Percentiles rank a stretch among this genome's conserved stretches.
These are phyloP conservation scores for Megaceryle maxima DNA, from an alignment of 2,113 vertebrate species.

Conservation along the genomic window DNA sequence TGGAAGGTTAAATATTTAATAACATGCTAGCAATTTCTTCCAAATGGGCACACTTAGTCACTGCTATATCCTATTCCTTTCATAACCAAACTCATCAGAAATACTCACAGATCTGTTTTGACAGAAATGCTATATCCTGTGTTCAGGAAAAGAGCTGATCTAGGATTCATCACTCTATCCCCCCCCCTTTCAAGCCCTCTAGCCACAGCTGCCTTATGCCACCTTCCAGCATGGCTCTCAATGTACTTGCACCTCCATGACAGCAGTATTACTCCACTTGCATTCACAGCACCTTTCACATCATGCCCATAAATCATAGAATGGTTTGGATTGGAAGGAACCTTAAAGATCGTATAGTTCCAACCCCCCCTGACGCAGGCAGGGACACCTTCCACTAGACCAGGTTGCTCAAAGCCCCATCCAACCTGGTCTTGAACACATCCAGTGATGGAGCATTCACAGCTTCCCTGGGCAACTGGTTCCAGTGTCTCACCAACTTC, in stretches of 20 bases:
- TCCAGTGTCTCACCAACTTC: too few relatives aligned
- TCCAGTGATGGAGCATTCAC: too few relatives aligned
- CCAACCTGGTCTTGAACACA: too few relatives aligned
- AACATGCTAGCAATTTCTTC: background rate
- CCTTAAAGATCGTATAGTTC: too few relatives aligned
- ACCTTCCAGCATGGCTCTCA: background rate
- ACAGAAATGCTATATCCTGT: background rate
- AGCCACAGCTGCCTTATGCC: background rate
- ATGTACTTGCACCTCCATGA: accelerated
- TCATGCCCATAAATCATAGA: background rate
- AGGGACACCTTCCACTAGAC: too few relatives aligned
- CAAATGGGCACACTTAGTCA: background rate
- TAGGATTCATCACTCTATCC: background rate
- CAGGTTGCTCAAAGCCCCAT: too few relatives aligned
- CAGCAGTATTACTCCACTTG: background rate
- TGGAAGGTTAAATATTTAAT: conserved; percentile 32
- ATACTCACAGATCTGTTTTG: background rate
- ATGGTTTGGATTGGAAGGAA: too few relatives aligned
- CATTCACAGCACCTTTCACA: background rate
- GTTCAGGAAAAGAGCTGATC: background rate
- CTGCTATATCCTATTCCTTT: background rate
- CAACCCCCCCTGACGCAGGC: too few relatives aligned
- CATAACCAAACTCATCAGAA: background rate
- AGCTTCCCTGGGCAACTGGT: too few relatives aligned
- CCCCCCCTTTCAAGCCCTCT: background rate